phyloP scores from a whole-genome alignment of 1,140 invertebrate species.

The Atta texana region DNA sequence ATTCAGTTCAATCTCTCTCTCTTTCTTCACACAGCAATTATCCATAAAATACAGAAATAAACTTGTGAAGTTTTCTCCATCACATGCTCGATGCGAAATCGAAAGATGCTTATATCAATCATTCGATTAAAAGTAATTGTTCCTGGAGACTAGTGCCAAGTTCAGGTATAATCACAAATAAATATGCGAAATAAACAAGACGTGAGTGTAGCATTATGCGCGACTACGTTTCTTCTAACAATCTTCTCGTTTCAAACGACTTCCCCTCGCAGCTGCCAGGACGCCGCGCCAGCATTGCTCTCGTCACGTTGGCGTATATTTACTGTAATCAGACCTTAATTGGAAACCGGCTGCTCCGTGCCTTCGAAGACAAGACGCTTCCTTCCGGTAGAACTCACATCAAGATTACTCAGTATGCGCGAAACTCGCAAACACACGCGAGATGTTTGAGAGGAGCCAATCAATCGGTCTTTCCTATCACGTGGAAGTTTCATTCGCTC shows the following conservation, averaged over 20 bases:
- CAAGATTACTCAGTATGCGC: conserved; percentile 61
- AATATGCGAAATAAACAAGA: conserved; percentile 31
- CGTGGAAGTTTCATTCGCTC: conserved; percentile 36
- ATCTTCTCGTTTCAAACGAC: conserved; percentile 12
- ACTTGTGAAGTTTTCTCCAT: not conserved
- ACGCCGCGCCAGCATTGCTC: not conserved
- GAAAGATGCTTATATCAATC: not conserved
- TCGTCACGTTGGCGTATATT: conserved; percentile 58
- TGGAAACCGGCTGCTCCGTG: conserved; percentile 52
- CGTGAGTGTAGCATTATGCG: not conserved
- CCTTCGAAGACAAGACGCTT: conserved; percentile 33
- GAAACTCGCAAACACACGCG: conserved; percentile 36
- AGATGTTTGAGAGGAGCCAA: conserved; percentile 38
- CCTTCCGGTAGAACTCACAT: conserved; percentile 56
- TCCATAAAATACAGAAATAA: not conserved
- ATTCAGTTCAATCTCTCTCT: no score
- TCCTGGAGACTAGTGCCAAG: not conserved
- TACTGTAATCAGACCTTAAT: conserved; percentile 73
- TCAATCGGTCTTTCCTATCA: conserved; percentile 27
- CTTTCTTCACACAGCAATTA: not conserved
- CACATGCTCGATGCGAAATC: not conserved
- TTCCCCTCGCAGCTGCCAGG: not conserved
- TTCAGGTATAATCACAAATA: not conserved
- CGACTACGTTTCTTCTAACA: conserved; percentile 4
- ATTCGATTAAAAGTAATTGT: conserved; percentile 5